These are phyloP conservation scores for Lobophora halterata DNA, from an alignment of 2,888 invertebrate species.

Conservation along the genomic window DNA sequence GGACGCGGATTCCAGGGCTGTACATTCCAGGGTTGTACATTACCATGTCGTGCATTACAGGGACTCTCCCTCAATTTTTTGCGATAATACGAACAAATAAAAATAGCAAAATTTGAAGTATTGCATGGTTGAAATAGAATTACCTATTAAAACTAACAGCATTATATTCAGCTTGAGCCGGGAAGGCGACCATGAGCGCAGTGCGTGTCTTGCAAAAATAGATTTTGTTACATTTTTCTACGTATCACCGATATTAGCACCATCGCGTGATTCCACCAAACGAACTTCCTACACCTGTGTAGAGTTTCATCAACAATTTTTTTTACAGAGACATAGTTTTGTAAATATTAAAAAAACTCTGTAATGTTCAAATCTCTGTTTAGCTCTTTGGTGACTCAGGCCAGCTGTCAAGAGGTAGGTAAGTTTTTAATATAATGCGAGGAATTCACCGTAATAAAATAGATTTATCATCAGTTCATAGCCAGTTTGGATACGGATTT, in stretches of 20 bases:
- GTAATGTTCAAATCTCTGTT: conserved; percentile 84
- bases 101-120: conserved; percentile 10
- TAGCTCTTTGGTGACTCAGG: conserved; percentile 82
- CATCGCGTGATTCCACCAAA: conserved; percentile 70
- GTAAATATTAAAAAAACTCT: conserved; percentile 61
- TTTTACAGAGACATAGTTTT: conserved; percentile 44
- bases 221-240: conserved; percentile 69
- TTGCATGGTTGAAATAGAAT: conserved; percentile 20
- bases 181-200: conserved; percentile 63
- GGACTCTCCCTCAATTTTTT: too few relatives aligned
- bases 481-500: conserved; percentile 23
- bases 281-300: conserved; percentile 53
- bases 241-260: too few relatives aligned
- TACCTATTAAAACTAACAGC: conserved; percentile 35
- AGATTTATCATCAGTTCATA: neutral
- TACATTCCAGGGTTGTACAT: too few relatives aligned
- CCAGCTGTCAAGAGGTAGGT: conserved; percentile 89
- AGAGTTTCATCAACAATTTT: conserved; percentile 53
- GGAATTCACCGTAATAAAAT: conserved; percentile 17
- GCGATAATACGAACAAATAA: conserved; percentile 40
- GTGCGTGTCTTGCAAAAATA: conserved; percentile 74
- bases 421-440: conserved; percentile 70
- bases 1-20: too few relatives aligned
- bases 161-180: conserved; percentile 42
- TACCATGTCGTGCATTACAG: too few relatives aligned